These are phyloP conservation scores for Cyanoramphus novaezelandiae DNA, from an alignment of 2,113 vertebrate species.

Conservation along the genomic window DNA sequence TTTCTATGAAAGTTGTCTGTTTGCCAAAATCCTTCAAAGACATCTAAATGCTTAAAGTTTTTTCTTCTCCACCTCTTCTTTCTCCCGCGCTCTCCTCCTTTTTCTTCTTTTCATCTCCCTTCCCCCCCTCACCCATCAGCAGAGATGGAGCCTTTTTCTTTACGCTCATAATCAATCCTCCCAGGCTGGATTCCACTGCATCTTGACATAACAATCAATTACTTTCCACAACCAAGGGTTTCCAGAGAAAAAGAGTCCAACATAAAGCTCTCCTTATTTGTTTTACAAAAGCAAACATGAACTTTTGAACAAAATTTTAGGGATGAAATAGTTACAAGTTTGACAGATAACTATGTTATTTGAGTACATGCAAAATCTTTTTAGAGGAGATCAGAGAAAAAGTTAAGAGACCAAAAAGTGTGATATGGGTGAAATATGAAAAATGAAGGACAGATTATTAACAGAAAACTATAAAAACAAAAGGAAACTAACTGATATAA, in stretches of 20 bases:
- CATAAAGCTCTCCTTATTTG: slow-evolving; percentile 27
- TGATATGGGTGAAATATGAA: background rate
- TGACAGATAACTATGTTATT: background rate
- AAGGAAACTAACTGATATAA: background rate
- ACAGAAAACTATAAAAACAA: background rate
- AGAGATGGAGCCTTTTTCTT: slow-evolving; percentile 42
- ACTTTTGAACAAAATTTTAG: slow-evolving; percentile 35
- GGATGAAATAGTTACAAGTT: background rate
- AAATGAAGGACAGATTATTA: background rate
- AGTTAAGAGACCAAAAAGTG: background rate
- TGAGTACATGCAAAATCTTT: background rate
- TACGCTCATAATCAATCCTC: slow-evolving; percentile 58
- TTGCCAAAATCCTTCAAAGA: background rate
- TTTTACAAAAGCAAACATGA: slow-evolving; percentile 50
- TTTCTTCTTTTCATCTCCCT: slow-evolving; percentile 28
- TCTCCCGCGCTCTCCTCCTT: background rate
- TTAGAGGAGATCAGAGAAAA: slow-evolving; percentile 16
- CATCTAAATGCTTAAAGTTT: background rate
- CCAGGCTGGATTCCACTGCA: slow-evolving; percentile 36
- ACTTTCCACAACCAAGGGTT: slow-evolving; percentile 20
- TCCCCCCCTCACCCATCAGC: background rate
- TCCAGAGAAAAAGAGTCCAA: slow-evolving; percentile 5
- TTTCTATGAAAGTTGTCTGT: background rate
- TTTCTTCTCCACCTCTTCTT: background rate
- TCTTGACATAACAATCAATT: slow-evolving; percentile 66